phyloP scores from a whole-genome alignment of 37 sponge, comb jelly and placozoan species.

The Spongilla lacustris region DNA sequence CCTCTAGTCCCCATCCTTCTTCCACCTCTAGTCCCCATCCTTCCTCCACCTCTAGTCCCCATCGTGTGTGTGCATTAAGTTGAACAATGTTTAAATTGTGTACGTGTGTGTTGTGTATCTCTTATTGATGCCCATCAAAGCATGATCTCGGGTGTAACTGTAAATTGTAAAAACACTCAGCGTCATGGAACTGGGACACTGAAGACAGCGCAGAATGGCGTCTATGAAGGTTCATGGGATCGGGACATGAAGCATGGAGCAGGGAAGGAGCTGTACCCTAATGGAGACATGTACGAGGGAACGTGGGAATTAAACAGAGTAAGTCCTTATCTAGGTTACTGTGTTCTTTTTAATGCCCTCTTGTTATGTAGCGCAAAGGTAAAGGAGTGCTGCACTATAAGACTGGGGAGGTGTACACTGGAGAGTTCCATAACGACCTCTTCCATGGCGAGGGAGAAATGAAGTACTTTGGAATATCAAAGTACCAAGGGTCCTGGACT shows the following conservation, averaged over 20 bases:
- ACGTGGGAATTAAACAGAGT: constrained; percentile 77
- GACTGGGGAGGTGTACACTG: constrained; percentile 69
- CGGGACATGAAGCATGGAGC: constrained; percentile 65
- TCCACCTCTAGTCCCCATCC: too few species aligned
- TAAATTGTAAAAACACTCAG: constrained; percentile 19
- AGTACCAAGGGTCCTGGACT: constrained; percentile 83
- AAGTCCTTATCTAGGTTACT: not conserved
- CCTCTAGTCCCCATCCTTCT: too few species aligned
- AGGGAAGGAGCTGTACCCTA: constrained; percentile 71
- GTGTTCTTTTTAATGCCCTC: too few species aligned
- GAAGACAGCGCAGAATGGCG: constrained; percentile 9
- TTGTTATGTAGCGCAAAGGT: constrained; percentile 62
- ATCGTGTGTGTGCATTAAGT: too few species aligned
- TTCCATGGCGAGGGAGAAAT: constrained; percentile 89
- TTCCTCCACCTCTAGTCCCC: too few species aligned
- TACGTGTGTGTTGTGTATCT: too few species aligned
- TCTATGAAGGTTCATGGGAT: constrained; percentile 87
- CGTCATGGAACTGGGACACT: constrained; percentile 77
- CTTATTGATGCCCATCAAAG: too few species aligned
- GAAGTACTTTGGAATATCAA: constrained; percentile 57
- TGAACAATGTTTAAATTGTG: too few species aligned
- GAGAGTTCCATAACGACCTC: constrained; percentile 56
- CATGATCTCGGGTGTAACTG: not conserved
- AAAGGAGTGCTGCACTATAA: constrained; percentile 57
- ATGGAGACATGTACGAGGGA: constrained; percentile 84